Evolutionary conservation across 2,888 invertebrate species (phyloP), one percentile per base, ranked within the genome.

Genomic region (Iselma pallidipennis): DNA sequence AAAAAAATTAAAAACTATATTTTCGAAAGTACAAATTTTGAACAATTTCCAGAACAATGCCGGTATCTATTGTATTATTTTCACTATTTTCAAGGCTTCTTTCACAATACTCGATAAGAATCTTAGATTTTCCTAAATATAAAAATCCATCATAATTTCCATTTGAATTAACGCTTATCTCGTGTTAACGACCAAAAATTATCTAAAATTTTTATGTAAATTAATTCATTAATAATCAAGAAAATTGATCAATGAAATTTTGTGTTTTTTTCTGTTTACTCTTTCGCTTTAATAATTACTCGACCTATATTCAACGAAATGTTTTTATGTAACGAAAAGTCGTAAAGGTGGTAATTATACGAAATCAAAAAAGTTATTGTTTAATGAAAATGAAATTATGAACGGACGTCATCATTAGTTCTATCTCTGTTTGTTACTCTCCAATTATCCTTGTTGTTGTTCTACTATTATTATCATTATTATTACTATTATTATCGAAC

Each of bases 11-110:
- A 28, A 28, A 7, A 28, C 4, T 4, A 23, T 4, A n/a, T 23
- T 45, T 45, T 23, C 4, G 45, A 45, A 45, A 45, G 45, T 45
- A 23, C 45, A 12, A 45, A 45, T 45, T 45, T 45, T 23, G 5
- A 45, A 45, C 42, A 42, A 42, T 19, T 10, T 19, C 19, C 19
- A 42, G 12, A 21, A 45, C 45, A 45, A 45, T 45, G 45, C 21
- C 37, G 37, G 50, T 51, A 49, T 57, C 60, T 58, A 66, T 71
- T 67, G 70, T 66, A 67, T 66, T 65, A 66, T 61, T 68, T 68
- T 66, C 69, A 60, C 66, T 63, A 48, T 57, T 55, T 59, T 62
- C 72, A 71, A 72, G 72, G 72, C 57, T 68, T 66, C 57, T 69
- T 72, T 67, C 71, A 66, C 67, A 70, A 69, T 52, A 62, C 10